Evolutionary conservation across 2,113 vertebrate species (phyloP).

Genomic region (Suricata suricatta): DNA sequence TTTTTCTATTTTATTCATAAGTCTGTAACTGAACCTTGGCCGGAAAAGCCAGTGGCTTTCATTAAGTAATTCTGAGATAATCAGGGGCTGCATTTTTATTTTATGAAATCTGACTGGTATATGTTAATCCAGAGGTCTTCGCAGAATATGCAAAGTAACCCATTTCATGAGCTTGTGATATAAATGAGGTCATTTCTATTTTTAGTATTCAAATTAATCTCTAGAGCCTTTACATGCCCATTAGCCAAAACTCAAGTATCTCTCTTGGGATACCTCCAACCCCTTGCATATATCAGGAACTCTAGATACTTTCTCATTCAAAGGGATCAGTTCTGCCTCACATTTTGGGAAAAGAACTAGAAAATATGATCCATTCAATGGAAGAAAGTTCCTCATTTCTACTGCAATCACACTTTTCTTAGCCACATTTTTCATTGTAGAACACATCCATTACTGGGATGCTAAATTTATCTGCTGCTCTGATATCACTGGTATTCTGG

Average conservation of each 20-base stretch:
- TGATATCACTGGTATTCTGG: neutral
- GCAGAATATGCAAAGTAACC: slow-evolving; percentile 53
- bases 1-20: slow-evolving; percentile 48
- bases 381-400: neutral
- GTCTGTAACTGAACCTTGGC: neutral
- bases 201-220: slow-evolving; percentile 64
- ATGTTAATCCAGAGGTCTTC: slow-evolving; percentile 56
- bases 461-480: neutral
- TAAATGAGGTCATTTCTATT: slow-evolving; percentile 67
- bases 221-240: slow-evolving; percentile 33
- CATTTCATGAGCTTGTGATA: slow-evolving; percentile 50
- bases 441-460: neutral
- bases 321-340: slow-evolving; percentile 5
- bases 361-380: slow-evolving; percentile 14
- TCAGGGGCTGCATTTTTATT: slow-evolving; percentile 53
- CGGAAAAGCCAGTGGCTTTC: slow-evolving; percentile 21
- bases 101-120: slow-evolving; percentile 46
- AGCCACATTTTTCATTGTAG: neutral
- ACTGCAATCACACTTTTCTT: neutral
- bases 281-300: slow-evolving; percentile 60
- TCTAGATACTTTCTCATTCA: slow-evolving; percentile 37
- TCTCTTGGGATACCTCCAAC: slow-evolving; percentile 38
- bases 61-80: slow-evolving; percentile 49
- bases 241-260: slow-evolving; percentile 48
- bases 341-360: neutral